phyloP scores from a whole-genome alignment of 2,797 vertebrate species.

The Phylloscopus collybita region DNA sequence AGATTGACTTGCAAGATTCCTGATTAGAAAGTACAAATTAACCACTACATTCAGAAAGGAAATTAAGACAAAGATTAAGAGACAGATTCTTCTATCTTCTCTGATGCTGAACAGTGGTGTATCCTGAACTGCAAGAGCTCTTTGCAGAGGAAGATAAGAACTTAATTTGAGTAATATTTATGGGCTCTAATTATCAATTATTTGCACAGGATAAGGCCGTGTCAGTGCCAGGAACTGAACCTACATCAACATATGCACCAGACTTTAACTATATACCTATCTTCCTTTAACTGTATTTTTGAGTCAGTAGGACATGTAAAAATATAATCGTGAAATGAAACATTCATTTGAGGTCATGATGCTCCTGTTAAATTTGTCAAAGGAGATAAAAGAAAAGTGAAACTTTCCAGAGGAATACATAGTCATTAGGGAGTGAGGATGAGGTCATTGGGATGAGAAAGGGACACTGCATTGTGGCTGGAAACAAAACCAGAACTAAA shows the following conservation, averaged over 20 bases:
- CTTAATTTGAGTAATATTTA: neutral
- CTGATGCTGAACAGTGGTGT: neutral
- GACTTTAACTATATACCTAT: neutral
- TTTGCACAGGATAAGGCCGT: neutral
- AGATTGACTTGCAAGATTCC: neutral
- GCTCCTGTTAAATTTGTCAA: conserved; percentile 28
- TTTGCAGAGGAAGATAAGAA: neutral
- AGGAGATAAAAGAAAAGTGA: conserved; percentile 17
- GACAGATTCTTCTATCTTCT: neutral
- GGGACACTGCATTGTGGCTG: neutral
- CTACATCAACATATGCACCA: neutral
- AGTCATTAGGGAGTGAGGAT: neutral
- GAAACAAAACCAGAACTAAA: neutral
- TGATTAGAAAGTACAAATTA: neutral
- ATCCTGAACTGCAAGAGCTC: neutral
- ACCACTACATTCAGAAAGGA: neutral
- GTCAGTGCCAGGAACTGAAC: neutral
- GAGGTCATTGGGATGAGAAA: conserved; percentile 10
- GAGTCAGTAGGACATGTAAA: neutral
- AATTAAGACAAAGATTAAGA: neutral
- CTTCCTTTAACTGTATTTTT: neutral
- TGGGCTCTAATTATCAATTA: neutral
- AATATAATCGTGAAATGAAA: conserved; percentile 17
- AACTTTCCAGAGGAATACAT: neutral
- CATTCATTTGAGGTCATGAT: conserved; percentile 15